These are phyloP conservation scores for Hetaerina americana DNA, from an alignment of 1,140 invertebrate genomes.

Conservation along the genomic window DNA sequence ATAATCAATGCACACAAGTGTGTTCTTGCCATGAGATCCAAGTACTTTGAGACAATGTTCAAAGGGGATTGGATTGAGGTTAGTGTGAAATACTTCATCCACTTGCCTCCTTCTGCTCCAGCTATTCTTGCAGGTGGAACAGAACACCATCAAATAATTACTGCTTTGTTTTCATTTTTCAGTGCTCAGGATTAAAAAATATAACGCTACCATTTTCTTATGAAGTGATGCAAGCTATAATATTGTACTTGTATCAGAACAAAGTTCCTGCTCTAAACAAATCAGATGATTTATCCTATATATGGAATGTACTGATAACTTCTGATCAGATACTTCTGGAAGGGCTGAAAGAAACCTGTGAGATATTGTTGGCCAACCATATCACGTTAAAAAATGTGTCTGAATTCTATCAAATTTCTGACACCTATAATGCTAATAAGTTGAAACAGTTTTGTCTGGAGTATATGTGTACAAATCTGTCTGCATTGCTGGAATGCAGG, in stretches of 20 bases:
- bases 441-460: slow-evolving; percentile 53
- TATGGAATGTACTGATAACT: slow-evolving; percentile 51
- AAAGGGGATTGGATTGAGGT: slow-evolving; percentile 55
- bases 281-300: slow-evolving; percentile 37
- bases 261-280: slow-evolving; percentile 33
- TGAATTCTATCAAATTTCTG: slow-evolving; percentile 52
- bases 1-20: slow-evolving; percentile 56
- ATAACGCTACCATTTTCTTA: slow-evolving; percentile 30
- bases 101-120: not conserved
- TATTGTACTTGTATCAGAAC: slow-evolving; percentile 56
- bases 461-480: slow-evolving; percentile 53
- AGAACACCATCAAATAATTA: not conserved
- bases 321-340: slow-evolving; percentile 54
- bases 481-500: slow-evolving; percentile 48
- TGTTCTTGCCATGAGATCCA: slow-evolving; percentile 50
- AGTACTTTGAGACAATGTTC: slow-evolving; percentile 66
- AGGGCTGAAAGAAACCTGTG: slow-evolving; percentile 49
- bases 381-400: slow-evolving; percentile 54
- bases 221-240: slow-evolving; percentile 39
- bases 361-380: slow-evolving; percentile 41
- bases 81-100: slow-evolving; percentile 12
- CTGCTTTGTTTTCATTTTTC: slow-evolving; percentile 3
- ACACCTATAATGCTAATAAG: slow-evolving; percentile 47
- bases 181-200: slow-evolving; percentile 14
- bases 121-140: no score